Conservation (phyloP, 1,140 invertebrate species). For the Streblospio benedicti region DNA sequence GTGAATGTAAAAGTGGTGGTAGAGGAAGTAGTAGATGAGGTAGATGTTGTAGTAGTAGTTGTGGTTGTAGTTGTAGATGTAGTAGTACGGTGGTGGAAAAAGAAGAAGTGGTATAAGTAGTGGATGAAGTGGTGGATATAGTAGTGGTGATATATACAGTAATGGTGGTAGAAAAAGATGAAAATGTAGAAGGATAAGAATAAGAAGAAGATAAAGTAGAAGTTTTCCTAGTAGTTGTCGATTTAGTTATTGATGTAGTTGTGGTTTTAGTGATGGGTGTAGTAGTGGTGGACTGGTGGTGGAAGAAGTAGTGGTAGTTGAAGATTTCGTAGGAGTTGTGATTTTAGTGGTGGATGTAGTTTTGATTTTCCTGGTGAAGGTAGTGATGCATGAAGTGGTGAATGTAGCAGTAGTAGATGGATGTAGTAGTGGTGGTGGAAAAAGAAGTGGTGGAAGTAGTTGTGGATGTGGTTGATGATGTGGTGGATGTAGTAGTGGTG, state of each 20-base stretch:
- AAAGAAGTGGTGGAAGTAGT: background rate
- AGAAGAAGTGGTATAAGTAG: background rate
- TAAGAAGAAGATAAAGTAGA: background rate
- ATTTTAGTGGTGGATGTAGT: conserved; percentile 5
- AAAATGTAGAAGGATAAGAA: background rate
- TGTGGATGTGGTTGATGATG: background rate
- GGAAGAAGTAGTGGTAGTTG: conserved; percentile 1
- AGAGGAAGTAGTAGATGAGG: too few relatives aligned
- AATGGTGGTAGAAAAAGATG: background rate
- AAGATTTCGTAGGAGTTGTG: background rate
- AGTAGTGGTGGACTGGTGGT: background rate
- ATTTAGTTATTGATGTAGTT: background rate
- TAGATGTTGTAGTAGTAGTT: too few relatives aligned
- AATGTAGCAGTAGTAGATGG: background rate
- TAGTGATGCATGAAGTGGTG: background rate
- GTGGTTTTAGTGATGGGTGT: background rate
- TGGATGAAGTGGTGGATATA: background rate
- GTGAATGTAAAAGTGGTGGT: too few relatives aligned
- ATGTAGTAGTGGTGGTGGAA: background rate
- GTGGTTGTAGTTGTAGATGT: too few relatives aligned
- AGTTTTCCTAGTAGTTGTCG: background rate
- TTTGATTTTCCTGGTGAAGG: background rate
- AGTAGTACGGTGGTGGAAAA: too few relatives aligned
- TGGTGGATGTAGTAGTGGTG: background rate
- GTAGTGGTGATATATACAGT: too few relatives aligned